Percentiles rank a stretch among this genome's conserved stretches.
phyloP scores from a whole-genome alignment of 2,113 vertebrate species.

The Nothoprocta perdicaria region DNA sequence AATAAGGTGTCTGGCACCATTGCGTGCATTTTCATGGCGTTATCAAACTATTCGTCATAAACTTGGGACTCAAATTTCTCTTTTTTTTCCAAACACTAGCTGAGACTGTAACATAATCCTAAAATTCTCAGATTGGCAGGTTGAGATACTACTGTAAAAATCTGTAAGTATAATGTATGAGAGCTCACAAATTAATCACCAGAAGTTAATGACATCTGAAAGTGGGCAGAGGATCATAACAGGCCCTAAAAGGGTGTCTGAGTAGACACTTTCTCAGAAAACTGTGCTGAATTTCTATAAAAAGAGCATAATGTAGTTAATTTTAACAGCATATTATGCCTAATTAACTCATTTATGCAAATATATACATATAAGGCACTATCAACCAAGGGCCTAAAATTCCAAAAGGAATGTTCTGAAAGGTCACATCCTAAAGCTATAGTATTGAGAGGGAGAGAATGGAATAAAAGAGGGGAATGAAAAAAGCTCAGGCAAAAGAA shows the following conservation, averaged over 20 bases:
- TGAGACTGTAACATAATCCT: not conserved
- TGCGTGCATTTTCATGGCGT: not conserved
- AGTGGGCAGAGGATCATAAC: constrained; percentile 46
- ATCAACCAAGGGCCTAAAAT: constrained; percentile 37
- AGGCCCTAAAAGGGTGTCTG: not conserved
- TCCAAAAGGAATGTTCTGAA: constrained; percentile 8
- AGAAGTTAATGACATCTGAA: constrained; percentile 29
- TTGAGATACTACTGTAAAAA: not conserved
- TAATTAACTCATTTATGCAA: constrained; percentile 71
- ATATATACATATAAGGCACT: constrained; percentile 49
- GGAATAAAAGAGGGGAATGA: not conserved
- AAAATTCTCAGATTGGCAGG: rapidly evolving
- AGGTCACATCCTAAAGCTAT: constrained; percentile 29
- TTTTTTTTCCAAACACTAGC: not conserved
- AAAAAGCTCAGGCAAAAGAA: constrained; percentile 15
- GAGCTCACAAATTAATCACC: constrained; percentile 29
- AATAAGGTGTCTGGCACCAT: not conserved
- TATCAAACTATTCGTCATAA: not conserved
- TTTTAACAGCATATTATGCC: constrained; percentile 56
- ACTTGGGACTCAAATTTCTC: not conserved
- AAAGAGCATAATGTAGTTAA: constrained; percentile 42
- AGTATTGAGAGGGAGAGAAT: not conserved
- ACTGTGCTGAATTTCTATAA: constrained; percentile 45
- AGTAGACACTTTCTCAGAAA: constrained; percentile 40
- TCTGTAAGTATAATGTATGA: not conserved